A percentile compares a stretch with the other conserved stretches of the same genome.
These are phyloP conservation scores for Arvicanthis niloticus DNA, from an alignment of 2,113 vertebrate species.

Conservation along the genomic window DNA sequence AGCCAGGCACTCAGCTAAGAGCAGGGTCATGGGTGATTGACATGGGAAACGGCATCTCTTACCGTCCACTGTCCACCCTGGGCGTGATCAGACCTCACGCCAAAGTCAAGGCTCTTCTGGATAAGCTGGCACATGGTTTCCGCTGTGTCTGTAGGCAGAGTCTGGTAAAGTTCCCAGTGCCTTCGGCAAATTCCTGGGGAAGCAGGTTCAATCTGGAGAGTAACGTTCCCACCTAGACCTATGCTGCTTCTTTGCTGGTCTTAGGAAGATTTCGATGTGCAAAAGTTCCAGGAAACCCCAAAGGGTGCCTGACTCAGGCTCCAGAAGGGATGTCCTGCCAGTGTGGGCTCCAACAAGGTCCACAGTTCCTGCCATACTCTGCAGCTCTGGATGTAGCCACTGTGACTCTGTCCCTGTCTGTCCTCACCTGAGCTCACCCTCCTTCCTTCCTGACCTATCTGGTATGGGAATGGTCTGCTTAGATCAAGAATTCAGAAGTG, in stretches of 20 bases:
- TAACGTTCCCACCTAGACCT: not conserved
- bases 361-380: not conserved
- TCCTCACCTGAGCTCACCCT: too few relatives aligned
- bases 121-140: not conserved
- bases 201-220: not conserved
- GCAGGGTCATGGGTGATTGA: not conserved
- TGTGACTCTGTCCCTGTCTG: rapidly evolving
- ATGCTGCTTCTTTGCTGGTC: not conserved
- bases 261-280: not conserved
- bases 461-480: not conserved
- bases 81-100: not conserved
- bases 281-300: not conserved
- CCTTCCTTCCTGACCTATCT: not conserved
- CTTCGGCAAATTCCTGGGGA: not conserved
- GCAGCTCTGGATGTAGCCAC: not conserved
- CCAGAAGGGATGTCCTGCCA: not conserved
- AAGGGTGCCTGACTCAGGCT: not conserved
- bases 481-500: not conserved
- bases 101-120: not conserved
- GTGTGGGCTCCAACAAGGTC: not conserved
- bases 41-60: too few relatives aligned
- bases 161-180: not conserved
- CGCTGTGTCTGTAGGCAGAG: not conserved
- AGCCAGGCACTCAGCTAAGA: not conserved
- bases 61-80: too few relatives aligned